Percentiles rank a stretch among this genome's conserved stretches.
phyloP scores from a whole-genome alignment of 2,888 invertebrate genomes.

The Leptopilina myrica region DNA sequence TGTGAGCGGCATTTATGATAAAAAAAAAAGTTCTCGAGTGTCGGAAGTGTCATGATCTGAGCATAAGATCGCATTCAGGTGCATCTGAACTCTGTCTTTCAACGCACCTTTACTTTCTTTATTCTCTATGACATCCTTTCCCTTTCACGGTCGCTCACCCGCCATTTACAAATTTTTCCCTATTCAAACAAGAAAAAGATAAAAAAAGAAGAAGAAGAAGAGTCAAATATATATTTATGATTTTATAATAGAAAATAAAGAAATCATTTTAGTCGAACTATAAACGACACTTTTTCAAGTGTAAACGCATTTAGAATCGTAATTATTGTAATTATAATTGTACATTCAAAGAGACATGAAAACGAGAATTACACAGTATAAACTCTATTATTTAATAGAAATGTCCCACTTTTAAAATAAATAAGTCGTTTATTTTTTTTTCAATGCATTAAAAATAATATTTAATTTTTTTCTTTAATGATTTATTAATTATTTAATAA shows the following conservation, averaged over 20 bases:
- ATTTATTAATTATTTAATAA: too few species aligned
- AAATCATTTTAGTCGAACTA: too few species aligned
- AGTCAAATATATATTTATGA: too few species aligned
- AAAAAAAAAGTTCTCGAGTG: slow-evolving; percentile 10
- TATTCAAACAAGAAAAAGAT: too few species aligned
- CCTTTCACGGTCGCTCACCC: slow-evolving; percentile 15
- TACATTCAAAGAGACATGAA: slow-evolving; percentile 4
- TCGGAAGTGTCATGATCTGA: slow-evolving; percentile 13
- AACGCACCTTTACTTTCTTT: slow-evolving; percentile 36
- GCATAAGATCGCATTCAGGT: not conserved
- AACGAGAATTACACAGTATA: not conserved
- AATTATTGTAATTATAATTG: not conserved
- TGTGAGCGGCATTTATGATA: not conserved
- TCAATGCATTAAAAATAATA: too few species aligned
- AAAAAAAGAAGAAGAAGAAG: too few species aligned
- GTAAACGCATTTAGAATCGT: not conserved
- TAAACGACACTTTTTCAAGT: too few species aligned
- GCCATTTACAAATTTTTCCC: too few species aligned
- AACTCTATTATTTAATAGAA: not conserved
- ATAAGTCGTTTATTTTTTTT: not conserved
- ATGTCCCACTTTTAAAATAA: not conserved
- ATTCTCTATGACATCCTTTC: slow-evolving; percentile 25
- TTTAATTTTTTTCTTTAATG: too few species aligned
- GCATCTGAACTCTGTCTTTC: not conserved
- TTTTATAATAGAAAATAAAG: too few species aligned